Evolutionary conservation across 1,140 invertebrate species (phyloP), one percentile per base, ranked within the genome.

Genomic region (Drosophila bocqueti): DNA sequence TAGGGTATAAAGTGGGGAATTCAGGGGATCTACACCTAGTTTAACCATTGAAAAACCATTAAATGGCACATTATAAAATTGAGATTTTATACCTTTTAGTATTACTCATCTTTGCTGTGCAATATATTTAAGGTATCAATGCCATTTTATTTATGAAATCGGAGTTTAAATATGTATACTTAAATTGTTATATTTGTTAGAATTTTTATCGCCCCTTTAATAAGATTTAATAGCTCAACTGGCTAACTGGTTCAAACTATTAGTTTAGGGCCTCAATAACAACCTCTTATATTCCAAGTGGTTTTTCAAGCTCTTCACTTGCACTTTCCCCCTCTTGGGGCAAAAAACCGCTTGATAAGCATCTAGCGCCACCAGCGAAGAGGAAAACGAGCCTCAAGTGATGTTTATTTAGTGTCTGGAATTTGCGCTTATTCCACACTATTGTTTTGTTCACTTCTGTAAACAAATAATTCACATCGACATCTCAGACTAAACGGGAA

Each of bases 401-500:
- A 18, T 76, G 72, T 58, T 76, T 57, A 42, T 31, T 50, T 42
- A 52, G 46, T 26, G 74, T 68, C 52, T 60, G 47, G 74, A 76
- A 76, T 77, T 31, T 43, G 42, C 54, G 40, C 24, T 55, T 60
- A 18, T 60, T 67, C 18, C 31, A 24, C 34, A 40, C 54, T 34
- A 58, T 47, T 76, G 34, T 49, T 61, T 36, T 34, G 26, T 26
- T 61, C 38, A 40, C 38, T 73, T 55, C 47, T 47, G 38, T 77
- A 77, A 77, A 62, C 50, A 78, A 69, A 69, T 40, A 68, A 45
- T 54, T 68, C 63, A 36, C 47, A 40, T 36, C 46, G 63, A 34
- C 10, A 64, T 55, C 60, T 43, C 50, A 46, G 59, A 34, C 50
- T 26, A 40, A 61, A 57, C 63, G 73, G 74, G 59, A 42, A 61